Percentiles rank a stretch among this genome's conserved stretches.
Conservation (phyloP, 2,888 invertebrate species). For the Xylota sylvarum region DNA sequence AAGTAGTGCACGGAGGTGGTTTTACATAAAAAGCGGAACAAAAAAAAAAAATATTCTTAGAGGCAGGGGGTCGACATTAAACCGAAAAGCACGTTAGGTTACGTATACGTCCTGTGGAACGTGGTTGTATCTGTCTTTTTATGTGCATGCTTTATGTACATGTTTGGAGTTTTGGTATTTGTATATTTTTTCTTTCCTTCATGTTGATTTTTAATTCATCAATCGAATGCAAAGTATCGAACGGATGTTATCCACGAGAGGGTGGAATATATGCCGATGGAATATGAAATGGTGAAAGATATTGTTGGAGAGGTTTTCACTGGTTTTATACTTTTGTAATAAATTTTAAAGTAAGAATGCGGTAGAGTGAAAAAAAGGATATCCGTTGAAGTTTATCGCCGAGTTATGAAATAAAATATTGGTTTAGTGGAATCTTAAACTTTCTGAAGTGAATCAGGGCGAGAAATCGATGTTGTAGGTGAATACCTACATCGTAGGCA, state of each 20-base stretch:
- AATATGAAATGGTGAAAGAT: slow-evolving; percentile 10
- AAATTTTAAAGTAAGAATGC: slow-evolving; percentile 18
- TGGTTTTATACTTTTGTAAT: slow-evolving; percentile 28
- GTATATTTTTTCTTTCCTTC: slow-evolving; percentile 12
- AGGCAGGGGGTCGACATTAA: slow-evolving; percentile 27
- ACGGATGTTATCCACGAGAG: background rate
- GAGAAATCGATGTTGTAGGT: too few species aligned
- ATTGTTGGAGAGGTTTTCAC: slow-evolving; percentile 3
- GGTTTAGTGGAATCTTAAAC: background rate
- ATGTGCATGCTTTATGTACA: slow-evolving; percentile 46
- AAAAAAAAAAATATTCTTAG: slow-evolving; percentile 16
- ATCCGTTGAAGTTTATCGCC: background rate
- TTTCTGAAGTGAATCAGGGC: background rate
- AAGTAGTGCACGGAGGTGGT: slow-evolving; percentile 51
- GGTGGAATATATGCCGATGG: background rate
- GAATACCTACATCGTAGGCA: too few species aligned
- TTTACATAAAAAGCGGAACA: slow-evolving; percentile 42
- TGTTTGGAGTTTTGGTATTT: slow-evolving; percentile 32
- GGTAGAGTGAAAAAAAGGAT: background rate
- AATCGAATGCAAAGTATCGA: slow-evolving; percentile 47
- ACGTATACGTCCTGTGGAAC: slow-evolving; percentile 42
- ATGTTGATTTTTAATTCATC: slow-evolving; percentile 70
- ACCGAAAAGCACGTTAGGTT: slow-evolving; percentile 48
- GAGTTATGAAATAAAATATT: background rate
- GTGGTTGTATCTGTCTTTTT: slow-evolving; percentile 11